Base-by-base conservation (phyloP, 92 coral and sea anemone species). In the Heliopora coerulea region DNA sequence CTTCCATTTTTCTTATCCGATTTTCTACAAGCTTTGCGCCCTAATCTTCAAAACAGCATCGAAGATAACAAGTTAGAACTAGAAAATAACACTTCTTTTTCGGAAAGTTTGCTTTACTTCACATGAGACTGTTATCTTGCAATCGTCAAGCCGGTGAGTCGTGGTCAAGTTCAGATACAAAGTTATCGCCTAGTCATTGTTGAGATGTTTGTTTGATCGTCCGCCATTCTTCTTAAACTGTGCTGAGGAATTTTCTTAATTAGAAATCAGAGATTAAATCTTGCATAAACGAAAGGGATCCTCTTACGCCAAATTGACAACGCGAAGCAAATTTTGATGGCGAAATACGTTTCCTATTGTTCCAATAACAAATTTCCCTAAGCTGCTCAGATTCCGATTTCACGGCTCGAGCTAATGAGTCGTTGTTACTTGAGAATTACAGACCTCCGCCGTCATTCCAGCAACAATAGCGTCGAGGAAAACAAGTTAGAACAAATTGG, bases 181-280 rank as follows among this genome's bases (percentile, higher is more conserved):
- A 40, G 29, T 63, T 63, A 63, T 63, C 70, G 25, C 29, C 6
- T 19, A 15, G 52, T 34, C 52, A 19, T 63, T 63, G 70, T 63
- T 63, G 48, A 15, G 29, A 40, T 14, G 0, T 10, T 29, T 21
- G 50, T 63, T 63, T 63, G 70, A 63, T 63, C 50, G 34, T n/a
- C 70, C 68, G 68, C 68, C 8, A 63, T 63, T 37, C 49, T 63
- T 63, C 13, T 9, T 12, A 40, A 61, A 21, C 8, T 18, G 8
- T 19, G 21, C 70, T 35, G 70, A 9, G 70, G 70, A 37, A 63
- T 63, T 63, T 24, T 63, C 34, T 40, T 63, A 37, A 63, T 63
- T 34, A 63, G 34, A 37, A n/a, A 63, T 17, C n/a, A n/a, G n/a
- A 63, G 70, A 63, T 37, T 63, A 34, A 37, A 63, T 37, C 70